These are phyloP conservation scores for Rhopalosiphum padi DNA, from an alignment of 1,140 invertebrate genomes.

Conservation along the genomic window DNA sequence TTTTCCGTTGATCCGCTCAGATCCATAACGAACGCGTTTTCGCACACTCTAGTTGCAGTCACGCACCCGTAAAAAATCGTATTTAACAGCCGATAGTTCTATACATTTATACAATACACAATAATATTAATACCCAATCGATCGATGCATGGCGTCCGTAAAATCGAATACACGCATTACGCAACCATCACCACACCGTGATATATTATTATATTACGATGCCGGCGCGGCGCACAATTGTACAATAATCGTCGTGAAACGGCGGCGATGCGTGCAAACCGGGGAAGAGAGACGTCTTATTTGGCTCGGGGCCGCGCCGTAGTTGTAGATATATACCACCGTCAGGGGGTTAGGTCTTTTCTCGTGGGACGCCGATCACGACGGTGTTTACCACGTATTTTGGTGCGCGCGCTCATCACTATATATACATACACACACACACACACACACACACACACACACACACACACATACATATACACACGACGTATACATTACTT, in stretches of 20 bases:
- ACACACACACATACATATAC: background rate
- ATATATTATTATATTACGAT: conserved; percentile 25
- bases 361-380: conserved; percentile 51
- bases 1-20: background rate
- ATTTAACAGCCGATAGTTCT: background rate
- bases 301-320: background rate
- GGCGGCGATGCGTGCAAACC: conserved; percentile 37
- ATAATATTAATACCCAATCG: background rate
- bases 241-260: conserved; percentile 24
- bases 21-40: background rate
- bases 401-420: conserved; percentile 19
- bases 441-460: background rate
- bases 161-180: conserved; percentile 4
- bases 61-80: background rate
- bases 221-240: background rate
- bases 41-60: background rate
- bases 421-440: background rate
- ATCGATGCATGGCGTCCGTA: conserved; percentile 1
- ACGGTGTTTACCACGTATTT: conserved; percentile 46
- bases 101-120: background rate
- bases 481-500: background rate
- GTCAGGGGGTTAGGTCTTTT: background rate
- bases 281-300: background rate
- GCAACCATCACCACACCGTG: background rate
- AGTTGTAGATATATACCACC: background rate